phyloP scores from a whole-genome alignment of 2,888 invertebrate genomes.

The Lochmaea crataegi region DNA sequence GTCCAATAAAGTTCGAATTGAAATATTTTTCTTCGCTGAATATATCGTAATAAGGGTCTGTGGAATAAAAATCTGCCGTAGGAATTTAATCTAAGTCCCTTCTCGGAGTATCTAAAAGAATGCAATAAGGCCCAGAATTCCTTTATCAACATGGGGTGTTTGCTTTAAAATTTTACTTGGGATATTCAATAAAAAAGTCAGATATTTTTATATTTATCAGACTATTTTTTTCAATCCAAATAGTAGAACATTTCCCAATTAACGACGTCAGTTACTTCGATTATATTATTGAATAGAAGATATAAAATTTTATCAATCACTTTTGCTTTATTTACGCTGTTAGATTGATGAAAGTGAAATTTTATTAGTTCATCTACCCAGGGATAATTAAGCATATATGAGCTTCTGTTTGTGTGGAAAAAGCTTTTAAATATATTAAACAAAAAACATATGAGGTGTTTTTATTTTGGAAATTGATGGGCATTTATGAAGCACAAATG shows the following conservation, averaged over 20 bases:
- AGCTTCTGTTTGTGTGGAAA: too few relatives aligned
- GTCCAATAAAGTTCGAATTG: conserved; percentile 32
- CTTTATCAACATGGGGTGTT: conserved; percentile 20
- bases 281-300: too few relatives aligned
- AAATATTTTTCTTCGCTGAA: conserved; percentile 23
- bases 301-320: too few relatives aligned
- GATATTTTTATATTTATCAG: conserved; percentile 13
- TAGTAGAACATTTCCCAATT: not conserved
- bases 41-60: conserved; percentile 8
- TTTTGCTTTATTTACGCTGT: too few relatives aligned
- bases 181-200: conserved; percentile 15
- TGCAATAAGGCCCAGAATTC: conserved; percentile 22
- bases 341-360: too few relatives aligned
- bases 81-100: conserved; percentile 33
- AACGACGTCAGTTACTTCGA: too few relatives aligned
- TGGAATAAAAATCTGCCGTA: conserved; percentile 27
- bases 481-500: too few relatives aligned
- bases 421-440: too few relatives aligned
- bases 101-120: conserved; percentile 25
- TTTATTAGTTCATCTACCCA: too few relatives aligned
- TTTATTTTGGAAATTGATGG: too few relatives aligned
- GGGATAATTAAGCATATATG: too few relatives aligned
- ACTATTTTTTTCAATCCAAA: not conserved
- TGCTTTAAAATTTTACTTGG: conserved; percentile 14
- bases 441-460: too few relatives aligned